phyloP scores from a whole-genome alignment of 2,797 vertebrate genomes.

The Cuculus canorus region DNA sequence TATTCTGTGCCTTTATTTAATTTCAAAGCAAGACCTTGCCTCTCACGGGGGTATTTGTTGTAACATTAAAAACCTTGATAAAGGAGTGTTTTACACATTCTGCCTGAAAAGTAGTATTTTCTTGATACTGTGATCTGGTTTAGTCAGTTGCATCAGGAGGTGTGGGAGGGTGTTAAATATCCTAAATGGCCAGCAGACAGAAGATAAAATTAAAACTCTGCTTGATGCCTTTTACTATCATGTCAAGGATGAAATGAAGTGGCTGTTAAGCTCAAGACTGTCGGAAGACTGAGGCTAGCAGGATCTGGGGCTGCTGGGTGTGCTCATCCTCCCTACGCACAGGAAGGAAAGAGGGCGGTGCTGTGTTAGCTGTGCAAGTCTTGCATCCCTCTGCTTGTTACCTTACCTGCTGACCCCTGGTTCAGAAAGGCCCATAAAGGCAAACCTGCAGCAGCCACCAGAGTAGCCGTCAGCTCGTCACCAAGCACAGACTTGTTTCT shows the following conservation, averaged over 20 bases:
- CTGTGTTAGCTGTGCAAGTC: not conserved
- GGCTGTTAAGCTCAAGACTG: not conserved
- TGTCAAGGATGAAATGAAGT: not conserved
- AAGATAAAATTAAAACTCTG: slow-evolving; percentile 25
- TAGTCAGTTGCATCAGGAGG: not conserved
- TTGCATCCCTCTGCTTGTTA: fast-evolving
- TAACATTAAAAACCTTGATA: not conserved
- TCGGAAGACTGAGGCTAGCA: not conserved
- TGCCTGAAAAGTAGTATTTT: not conserved
- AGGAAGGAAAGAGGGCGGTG: not conserved
- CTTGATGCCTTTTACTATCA: not conserved
- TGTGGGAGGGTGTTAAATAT: not conserved
- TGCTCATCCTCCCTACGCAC: fast-evolving
- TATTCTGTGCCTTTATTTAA: slow-evolving; percentile 7
- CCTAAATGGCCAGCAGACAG: not conserved
- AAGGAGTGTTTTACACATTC: not conserved
- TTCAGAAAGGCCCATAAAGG: not conserved
- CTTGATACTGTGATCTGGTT: not conserved
- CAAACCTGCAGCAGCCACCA: not conserved
- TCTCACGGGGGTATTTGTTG: not conserved
- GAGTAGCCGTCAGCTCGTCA: not conserved
- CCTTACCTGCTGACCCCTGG: not conserved
- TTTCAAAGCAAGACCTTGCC: not conserved
- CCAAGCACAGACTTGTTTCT: not conserved
- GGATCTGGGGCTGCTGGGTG: not conserved